A percentile compares a stretch with the other conserved stretches of the same genome.
Conservation (phyloP, 2,113 vertebrate species). For the Callipepla squamata region DNA sequence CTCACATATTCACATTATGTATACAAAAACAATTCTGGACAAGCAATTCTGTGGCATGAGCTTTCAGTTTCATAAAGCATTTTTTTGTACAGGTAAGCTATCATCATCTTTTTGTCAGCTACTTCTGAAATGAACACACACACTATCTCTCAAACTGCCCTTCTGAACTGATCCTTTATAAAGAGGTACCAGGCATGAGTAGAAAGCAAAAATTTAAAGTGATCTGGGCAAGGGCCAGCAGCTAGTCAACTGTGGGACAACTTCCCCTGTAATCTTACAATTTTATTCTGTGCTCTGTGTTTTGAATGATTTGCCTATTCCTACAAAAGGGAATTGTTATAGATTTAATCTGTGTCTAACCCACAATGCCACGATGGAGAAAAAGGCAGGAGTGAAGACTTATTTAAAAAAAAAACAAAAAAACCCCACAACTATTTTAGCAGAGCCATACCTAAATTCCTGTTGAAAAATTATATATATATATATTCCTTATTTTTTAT, state of each 20-base stretch:
- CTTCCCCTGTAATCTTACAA: neutral
- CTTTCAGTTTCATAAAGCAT: neutral
- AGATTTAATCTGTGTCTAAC: neutral
- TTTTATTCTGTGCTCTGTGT: neutral
- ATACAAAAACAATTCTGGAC: neutral
- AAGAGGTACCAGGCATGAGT: neutral
- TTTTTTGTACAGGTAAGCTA: neutral
- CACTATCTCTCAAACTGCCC: neutral
- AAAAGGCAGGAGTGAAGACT: neutral
- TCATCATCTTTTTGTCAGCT: neutral
- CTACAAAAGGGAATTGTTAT: neutral
- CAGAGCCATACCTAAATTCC: neutral
- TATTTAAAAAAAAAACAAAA: neutral
- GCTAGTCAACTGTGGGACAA: neutral
- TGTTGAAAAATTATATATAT: neutral
- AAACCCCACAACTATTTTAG: neutral
- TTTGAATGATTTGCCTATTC: neutral
- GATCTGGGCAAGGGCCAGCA: neutral
- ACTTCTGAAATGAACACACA: neutral
- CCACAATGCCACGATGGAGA: neutral
- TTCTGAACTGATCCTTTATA: neutral
- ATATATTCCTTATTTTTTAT: neutral
- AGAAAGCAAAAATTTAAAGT: neutral
- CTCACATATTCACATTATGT: rapidly evolving
- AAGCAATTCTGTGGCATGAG: neutral